Percentiles rank a stretch among this genome's conserved stretches.
phyloP scores from a whole-genome alignment of 2,888 invertebrate species.

The Pterostichus madidus region DNA sequence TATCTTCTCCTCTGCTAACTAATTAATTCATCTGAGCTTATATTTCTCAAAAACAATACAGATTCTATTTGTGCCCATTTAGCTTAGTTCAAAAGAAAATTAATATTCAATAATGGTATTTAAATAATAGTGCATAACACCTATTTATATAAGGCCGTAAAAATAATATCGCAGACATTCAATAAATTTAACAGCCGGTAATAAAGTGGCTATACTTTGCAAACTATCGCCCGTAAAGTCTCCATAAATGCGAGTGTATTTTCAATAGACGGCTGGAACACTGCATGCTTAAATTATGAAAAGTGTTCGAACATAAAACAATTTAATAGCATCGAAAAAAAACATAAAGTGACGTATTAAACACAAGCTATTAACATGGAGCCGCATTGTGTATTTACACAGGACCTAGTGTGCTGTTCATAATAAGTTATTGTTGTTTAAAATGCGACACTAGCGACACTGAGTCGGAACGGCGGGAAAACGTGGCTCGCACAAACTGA shows the following conservation, averaged over 20 bases:
- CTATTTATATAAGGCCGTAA: too few species aligned
- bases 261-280: slow-evolving; percentile 4
- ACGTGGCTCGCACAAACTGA: background rate
- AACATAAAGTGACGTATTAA: slow-evolving; percentile 14
- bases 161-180: background rate
- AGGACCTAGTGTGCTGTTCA: slow-evolving; percentile 16
- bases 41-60: too few species aligned
- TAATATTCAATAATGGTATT: too few species aligned
- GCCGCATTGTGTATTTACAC: slow-evolving; percentile 16
- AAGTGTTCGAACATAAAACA: slow-evolving; percentile 20
- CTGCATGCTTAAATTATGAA: slow-evolving; percentile 14
- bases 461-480: background rate
- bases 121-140: too few species aligned
- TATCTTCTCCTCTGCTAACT: too few species aligned
- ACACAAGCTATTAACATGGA: slow-evolving; percentile 17
- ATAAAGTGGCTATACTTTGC: background rate
- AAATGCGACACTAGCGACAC: background rate
- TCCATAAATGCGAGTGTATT: background rate
- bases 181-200: slow-evolving; percentile 3
- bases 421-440: slow-evolving; percentile 13
- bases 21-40: too few species aligned
- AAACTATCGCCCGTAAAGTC: background rate
- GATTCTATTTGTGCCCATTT: too few species aligned
- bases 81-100: too few species aligned
- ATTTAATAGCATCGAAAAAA: slow-evolving; percentile 21